phyloP scores from a whole-genome alignment of 2,888 invertebrate genomes.

The Onchidella celtica region DNA sequence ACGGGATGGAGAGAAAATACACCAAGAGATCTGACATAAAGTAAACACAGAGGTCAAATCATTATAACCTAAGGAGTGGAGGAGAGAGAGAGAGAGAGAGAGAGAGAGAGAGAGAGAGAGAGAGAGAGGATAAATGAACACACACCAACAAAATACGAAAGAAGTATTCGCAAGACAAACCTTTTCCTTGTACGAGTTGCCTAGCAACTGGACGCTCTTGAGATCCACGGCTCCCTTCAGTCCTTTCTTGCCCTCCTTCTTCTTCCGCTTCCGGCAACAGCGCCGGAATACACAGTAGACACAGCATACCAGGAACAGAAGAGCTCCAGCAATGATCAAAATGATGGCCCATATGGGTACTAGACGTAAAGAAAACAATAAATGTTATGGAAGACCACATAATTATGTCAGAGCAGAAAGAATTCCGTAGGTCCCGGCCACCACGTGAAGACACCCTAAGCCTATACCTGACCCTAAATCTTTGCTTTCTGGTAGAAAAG shows the following conservation, averaged over 20 bases:
- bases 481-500: too few relatives aligned
- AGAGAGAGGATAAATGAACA: too few relatives aligned
- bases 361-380: slow-evolving; percentile 51
- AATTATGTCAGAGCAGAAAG: too few relatives aligned
- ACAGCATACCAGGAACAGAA: slow-evolving; percentile 75
- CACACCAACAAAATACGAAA: too few relatives aligned
- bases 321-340: slow-evolving; percentile 74
- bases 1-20: too few relatives aligned
- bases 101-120: neutral
- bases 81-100: neutral
- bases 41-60: too few relatives aligned
- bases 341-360: slow-evolving; percentile 79
- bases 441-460: too few relatives aligned
- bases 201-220: slow-evolving; percentile 96
- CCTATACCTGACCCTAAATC: too few relatives aligned
- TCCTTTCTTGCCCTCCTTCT: slow-evolving; percentile 85
- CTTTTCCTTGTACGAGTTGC: slow-evolving; percentile 98
- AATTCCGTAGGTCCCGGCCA: too few relatives aligned
- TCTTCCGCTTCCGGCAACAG: slow-evolving; percentile 77
- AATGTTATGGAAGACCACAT: too few relatives aligned
- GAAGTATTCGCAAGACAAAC: slow-evolving; percentile 84
- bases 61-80: neutral
- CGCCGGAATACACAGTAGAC: slow-evolving; percentile 78
- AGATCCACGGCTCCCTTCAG: slow-evolving; percentile 87
- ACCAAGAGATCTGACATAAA: too few relatives aligned